Percentiles rank a stretch among this genome's conserved stretches.
These are phyloP conservation scores for Frankliniella fusca DNA, from an alignment of 2,888 invertebrate species.

Conservation along the genomic window DNA sequence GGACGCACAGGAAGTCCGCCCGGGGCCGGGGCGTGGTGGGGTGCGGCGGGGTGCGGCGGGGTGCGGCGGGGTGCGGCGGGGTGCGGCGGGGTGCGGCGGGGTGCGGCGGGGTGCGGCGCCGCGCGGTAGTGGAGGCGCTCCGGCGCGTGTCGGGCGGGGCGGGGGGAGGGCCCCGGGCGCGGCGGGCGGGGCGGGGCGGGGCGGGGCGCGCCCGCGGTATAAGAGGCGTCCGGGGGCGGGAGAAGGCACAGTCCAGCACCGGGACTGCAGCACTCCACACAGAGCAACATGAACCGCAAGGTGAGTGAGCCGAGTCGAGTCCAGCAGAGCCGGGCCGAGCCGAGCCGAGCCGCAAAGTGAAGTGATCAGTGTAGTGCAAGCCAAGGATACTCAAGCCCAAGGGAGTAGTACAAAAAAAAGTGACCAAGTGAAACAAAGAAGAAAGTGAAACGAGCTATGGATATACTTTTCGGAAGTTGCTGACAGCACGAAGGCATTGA, in stretches of 20 bases:
- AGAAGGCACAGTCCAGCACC: slow-evolving; percentile 21
- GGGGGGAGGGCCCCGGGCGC: not conserved
- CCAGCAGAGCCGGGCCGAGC: slow-evolving; percentile 28
- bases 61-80: not conserved
- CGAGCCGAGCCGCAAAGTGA: slow-evolving; percentile 26
- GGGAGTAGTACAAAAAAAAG: slow-evolving; percentile 25
- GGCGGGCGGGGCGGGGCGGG: not conserved
- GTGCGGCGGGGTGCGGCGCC: not conserved
- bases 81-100: not conserved
- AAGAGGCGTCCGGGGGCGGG: slow-evolving; percentile 17
- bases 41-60: not conserved
- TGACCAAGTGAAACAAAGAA: not conserved
- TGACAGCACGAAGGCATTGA: no score
- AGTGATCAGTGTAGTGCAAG: slow-evolving; percentile 23
- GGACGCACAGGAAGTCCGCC: slow-evolving; percentile 12
- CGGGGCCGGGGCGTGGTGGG: not conserved
- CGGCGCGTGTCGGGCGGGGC: not conserved
- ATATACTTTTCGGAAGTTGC: no score
- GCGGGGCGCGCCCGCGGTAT: not conserved
- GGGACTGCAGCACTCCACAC: slow-evolving; percentile 21
- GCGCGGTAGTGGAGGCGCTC: not conserved
- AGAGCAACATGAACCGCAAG: slow-evolving; percentile 19
- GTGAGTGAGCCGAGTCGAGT: slow-evolving; percentile 16
- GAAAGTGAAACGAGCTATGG: slow-evolving; percentile 9
- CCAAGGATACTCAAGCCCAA: slow-evolving; percentile 4